Base-by-base conservation (phyloP, 1,140 invertebrate species). In the Pogonognathellus flavescens region DNA sequence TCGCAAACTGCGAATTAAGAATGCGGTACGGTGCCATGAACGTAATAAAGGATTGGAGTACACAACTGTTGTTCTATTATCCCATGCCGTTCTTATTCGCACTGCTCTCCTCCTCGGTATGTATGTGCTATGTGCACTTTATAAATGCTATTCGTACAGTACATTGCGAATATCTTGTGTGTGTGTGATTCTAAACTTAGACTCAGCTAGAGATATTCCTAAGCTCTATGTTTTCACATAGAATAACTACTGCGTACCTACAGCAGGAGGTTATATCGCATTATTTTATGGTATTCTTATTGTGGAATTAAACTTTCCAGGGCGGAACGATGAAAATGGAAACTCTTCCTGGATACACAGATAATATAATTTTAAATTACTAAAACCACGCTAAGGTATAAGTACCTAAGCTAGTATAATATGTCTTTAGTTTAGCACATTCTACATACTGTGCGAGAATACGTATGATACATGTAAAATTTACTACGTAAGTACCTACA, bases 11-110 rank as follows among this genome's bases (percentile, higher is more conserved):
- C 70, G 70, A 76, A 76, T 76, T 76, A 76, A 76, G 70, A 76
- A 76, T 76, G 70, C 70, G 41, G 70, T 76, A 76, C 41, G 70
- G 70, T 76, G 70, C 70, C 70, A 76, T 76, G 70, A 76, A 76
- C 70, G 70, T n/a, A 76, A 76, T 76, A 50, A 41, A 76, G 70
- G 41, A 50, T 76, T 76, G 70, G 16, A 49, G 31, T 76, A 31
- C 31, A 49, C 14, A 14, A 57, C 70, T 41, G 70, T 50, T 76
- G 70, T 50, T 76, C 70, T 31, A 72, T 72, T 72, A 72, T 41
- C 31, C 31, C 31, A 41, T 41, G 31, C 31, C 66, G 70, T 76
- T 50, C 31, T 76, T 49, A 76, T 49, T 49, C 31, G 31, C 31
- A 41, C 31, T 41, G 31, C 31, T 41, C 31, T n/a, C n/a, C n/a